Conservation (phyloP, 1,140 invertebrate species). For the Penaeus indicus region DNA sequence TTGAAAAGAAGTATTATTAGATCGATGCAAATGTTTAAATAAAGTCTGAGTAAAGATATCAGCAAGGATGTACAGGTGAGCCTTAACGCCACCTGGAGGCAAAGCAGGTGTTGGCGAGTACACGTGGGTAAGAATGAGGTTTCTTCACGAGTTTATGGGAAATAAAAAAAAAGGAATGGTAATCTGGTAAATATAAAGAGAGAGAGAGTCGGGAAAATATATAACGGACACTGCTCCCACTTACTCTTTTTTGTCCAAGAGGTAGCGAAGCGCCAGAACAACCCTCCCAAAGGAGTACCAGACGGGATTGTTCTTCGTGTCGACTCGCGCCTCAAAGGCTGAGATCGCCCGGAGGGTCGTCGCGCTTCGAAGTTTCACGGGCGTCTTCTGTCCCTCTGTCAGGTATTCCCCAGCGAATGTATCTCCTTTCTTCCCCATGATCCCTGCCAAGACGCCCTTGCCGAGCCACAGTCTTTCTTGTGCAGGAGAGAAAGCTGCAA, state of each 20-base stretch:
- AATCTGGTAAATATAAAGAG: not conserved
- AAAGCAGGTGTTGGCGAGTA: too few species aligned
- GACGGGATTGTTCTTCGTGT: conserved; percentile 42
- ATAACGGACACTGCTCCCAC: not conserved
- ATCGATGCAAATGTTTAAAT: too few species aligned
- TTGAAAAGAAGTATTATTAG: too few species aligned
- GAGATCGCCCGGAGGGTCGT: conserved; percentile 15
- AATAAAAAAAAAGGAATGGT: too few species aligned
- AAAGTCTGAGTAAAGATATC: too few species aligned
- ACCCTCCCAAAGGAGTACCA: conserved; percentile 50
- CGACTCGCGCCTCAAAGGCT: not conserved
- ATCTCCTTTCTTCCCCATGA: not conserved
- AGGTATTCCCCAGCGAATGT: conserved; percentile 19
- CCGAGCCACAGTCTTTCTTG: not conserved
- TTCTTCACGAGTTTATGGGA: too few species aligned
- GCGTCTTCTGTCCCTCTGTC: not conserved
- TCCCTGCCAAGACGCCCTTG: not conserved
- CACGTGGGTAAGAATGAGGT: too few species aligned
- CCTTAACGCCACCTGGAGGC: too few species aligned
- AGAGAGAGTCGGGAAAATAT: not conserved
- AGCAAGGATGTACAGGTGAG: too few species aligned
- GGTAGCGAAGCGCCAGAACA: conserved; percentile 41
- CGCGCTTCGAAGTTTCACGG: conserved; percentile 7
- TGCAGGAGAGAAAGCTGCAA: not conserved
- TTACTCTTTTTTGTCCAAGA: not conserved